phyloP scores from a whole-genome alignment of 1,140 invertebrate species.

The Cydia pomonella region DNA sequence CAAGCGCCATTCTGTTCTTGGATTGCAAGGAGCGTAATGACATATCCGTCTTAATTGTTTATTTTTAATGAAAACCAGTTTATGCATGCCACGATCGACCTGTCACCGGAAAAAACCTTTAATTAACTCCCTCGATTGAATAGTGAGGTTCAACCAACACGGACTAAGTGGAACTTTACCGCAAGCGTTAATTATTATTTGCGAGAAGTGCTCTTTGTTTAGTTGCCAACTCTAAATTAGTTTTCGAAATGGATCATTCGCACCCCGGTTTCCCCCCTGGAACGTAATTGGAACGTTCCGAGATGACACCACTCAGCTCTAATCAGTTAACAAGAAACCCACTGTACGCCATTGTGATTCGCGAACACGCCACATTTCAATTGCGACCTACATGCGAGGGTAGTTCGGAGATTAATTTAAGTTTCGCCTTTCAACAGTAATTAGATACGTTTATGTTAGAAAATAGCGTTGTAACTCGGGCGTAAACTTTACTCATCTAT shows the following conservation, averaged over 20 bases:
- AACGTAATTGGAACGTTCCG: conserved; percentile 78
- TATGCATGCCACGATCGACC: conserved; percentile 32
- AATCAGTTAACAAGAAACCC: conserved; percentile 79
- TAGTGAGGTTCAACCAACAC: conserved; percentile 68
- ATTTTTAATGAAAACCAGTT: not conserved
- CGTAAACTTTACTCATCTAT: conserved; percentile 11
- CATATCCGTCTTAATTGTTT: not conserved
- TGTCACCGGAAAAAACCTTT: conserved; percentile 65
- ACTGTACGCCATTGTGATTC: conserved; percentile 67
- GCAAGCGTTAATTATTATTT: conserved; percentile 81
- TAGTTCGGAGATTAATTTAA: conserved; percentile 28
- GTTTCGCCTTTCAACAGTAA: conserved; percentile 28
- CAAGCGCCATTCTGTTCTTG: no score
- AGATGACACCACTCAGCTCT: conserved; percentile 78
- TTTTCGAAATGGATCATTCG: conserved; percentile 81
- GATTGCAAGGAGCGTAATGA: no score
- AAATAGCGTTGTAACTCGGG: conserved; percentile 6
- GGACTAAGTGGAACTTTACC: conserved; percentile 79
- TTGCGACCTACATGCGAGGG: conserved; percentile 29
- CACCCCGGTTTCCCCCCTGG: conserved; percentile 58
- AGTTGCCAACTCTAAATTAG: conserved; percentile 81
- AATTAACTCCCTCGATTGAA: conserved; percentile 71
- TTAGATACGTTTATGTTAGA: conserved; percentile 26
- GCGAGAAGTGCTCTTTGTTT: conserved; percentile 79
- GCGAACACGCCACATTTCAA: conserved; percentile 42